Base-by-base conservation (phyloP, 2,113 vertebrate genomes). In the Typhlomys cinereus region DNA sequence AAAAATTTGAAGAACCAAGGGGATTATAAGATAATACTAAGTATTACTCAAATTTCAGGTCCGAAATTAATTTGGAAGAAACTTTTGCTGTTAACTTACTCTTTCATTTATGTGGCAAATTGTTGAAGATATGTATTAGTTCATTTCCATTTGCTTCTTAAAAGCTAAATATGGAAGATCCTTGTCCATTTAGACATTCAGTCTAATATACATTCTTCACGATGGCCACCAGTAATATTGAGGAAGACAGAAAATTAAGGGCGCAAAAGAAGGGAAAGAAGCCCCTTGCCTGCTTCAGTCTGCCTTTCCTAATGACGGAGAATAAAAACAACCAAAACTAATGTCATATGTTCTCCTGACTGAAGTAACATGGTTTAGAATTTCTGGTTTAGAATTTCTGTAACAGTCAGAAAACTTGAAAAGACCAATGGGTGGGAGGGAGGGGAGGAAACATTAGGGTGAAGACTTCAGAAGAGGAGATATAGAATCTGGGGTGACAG, bases 61-160 rank as follows among this genome's bases (percentile, higher is more conserved):
- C 44, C 89, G 13, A 18, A 83, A 89, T 20, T 91, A 67, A 39
- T 36, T 66, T 74, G 41, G 74, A 10, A 81, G 62, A 93, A 93
- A 82, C 36, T 61, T 73, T 34, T 86, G 41, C 70, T n/a, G 20
- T 21, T 48, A 91, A 86, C 3, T 21, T 86, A 69, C 4, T 73
- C 15, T 91, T 90, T 78, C 64, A 90, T 41, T 64, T 89, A 92
- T 27, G 48, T 89, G 61, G 57, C 34, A 88, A 92, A 82, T 0
- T 62, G 12, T 18, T 73, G 31, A 82, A 87, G 69, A 21, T 36
- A 75, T 46, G 21, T 57, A 76, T 86, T 93, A 36, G 34, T 36
- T 67, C 79, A 82, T 85, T 71, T 83, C 48, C 44, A 7, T 39
- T 25, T 88, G 50, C 44, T 64, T 90, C 31, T 81, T 76, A 64